A percentile compares a stretch with the other conserved stretches of the same genome.
phyloP scores from a whole-genome alignment of 2,888 invertebrate species.

The Orgyia antiqua region DNA sequence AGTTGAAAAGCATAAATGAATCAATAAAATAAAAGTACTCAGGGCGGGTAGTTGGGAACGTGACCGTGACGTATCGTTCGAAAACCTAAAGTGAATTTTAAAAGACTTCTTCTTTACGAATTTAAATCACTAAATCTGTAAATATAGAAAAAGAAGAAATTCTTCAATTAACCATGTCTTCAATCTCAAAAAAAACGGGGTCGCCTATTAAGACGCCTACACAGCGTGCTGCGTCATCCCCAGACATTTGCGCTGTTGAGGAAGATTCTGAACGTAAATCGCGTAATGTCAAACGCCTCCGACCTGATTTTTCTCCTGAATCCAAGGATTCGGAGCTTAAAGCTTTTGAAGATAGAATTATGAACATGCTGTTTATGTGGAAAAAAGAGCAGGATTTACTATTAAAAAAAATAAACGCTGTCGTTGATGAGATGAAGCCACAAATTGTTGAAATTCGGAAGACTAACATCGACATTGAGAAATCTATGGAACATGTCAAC shows the following conservation, averaged over 20 bases:
- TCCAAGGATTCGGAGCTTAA: not conserved
- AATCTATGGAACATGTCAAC: not conserved
- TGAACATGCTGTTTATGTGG: slow-evolving; percentile 9
- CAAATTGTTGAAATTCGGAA: not conserved
- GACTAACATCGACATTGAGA: not conserved
- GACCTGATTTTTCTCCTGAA: not conserved
- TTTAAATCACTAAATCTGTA: too few species aligned
- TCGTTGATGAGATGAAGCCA: not conserved
- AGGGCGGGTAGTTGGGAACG: too few species aligned
- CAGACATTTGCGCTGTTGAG: not conserved
- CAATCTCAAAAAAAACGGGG: too few species aligned
- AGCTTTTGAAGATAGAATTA: slow-evolving; percentile 1
- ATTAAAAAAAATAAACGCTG: slow-evolving; percentile 7
- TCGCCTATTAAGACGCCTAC: not conserved
- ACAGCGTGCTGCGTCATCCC: not conserved
- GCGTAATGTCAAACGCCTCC: not conserved
- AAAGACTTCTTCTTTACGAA: too few species aligned
- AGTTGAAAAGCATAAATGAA: too few species aligned
- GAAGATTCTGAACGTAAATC: not conserved
- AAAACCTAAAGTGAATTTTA: too few species aligned
- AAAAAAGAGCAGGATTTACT: slow-evolving; percentile 31
- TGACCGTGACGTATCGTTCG: too few species aligned
- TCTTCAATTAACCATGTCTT: too few species aligned
- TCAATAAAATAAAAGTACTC: too few species aligned
- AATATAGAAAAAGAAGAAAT: too few species aligned